A percentile compares a stretch with the other conserved stretches of the same genome.
These are phyloP conservation scores for Agapostemon virescens DNA, from an alignment of 2,888 invertebrate genomes.

Conservation along the genomic window DNA sequence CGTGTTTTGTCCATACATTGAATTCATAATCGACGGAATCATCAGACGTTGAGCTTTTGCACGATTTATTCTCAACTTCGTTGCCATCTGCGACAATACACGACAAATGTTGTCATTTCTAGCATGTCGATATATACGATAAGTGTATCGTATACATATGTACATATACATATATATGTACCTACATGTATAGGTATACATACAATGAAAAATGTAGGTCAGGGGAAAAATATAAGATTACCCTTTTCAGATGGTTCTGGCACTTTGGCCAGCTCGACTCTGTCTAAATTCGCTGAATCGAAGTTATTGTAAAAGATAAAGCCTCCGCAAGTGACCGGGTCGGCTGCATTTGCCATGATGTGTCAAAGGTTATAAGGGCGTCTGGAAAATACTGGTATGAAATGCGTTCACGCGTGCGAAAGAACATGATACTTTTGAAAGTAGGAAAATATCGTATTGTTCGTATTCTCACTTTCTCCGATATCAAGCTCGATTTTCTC, in stretches of 20 bases:
- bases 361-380: constrained; percentile 50
- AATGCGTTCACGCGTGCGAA: constrained; percentile 7
- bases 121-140: background rate
- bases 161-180: background rate
- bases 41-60: constrained; percentile 59
- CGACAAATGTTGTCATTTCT: background rate
- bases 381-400: constrained; percentile 38
- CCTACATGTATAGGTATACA: background rate
- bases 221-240: constrained; percentile 66
- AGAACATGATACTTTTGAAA: constrained; percentile 18
- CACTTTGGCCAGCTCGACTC: constrained; percentile 86
- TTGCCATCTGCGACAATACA: constrained; percentile 45
- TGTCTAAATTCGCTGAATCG: constrained; percentile 94
- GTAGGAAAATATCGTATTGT: constrained; percentile 22
- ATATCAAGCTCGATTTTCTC: constrained; percentile 35
- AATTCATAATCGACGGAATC: constrained; percentile 86
- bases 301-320: constrained; percentile 93
- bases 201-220: constrained; percentile 6
- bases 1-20: constrained; percentile 94
- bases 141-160: background rate
- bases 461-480: constrained; percentile 42
- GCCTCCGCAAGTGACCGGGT: constrained; percentile 85
- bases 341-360: constrained; percentile 78
- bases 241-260: constrained; percentile 70
- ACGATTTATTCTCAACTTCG: constrained; percentile 68